These are phyloP conservation scores for Cerceris ruficornis DNA, from an alignment of 2,888 invertebrate genomes.

Conservation along the genomic window DNA sequence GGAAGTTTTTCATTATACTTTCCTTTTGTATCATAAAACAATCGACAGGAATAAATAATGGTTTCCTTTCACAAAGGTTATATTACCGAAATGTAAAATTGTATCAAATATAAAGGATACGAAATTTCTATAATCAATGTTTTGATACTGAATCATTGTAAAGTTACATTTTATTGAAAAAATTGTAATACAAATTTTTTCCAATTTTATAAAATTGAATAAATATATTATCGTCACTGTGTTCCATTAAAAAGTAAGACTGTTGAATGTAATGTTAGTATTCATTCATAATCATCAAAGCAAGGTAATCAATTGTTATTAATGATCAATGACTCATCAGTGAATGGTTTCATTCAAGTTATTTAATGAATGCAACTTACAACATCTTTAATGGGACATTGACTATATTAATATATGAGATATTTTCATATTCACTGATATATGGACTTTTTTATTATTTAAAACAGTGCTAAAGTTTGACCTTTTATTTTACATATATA, in stretches of 20 bases:
- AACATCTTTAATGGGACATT: background rate
- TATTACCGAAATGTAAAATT: background rate
- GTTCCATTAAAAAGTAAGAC: background rate
- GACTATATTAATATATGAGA: background rate
- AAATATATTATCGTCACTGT: too few species aligned
- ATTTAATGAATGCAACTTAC: constrained; percentile 47
- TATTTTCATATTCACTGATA: constrained; percentile 12
- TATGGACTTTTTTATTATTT: background rate
- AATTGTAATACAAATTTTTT: too few species aligned
- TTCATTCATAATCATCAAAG: constrained; percentile 7
- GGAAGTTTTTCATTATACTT: background rate
- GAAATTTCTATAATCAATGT: too few species aligned
- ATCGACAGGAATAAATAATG: background rate
- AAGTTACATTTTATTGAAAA: background rate
- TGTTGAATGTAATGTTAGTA: background rate
- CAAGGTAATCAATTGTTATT: constrained; percentile 18
- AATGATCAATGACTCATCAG: constrained; percentile 58
- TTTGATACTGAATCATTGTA: background rate
- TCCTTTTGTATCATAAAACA: background rate
- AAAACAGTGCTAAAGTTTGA: background rate
- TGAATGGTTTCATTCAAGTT: constrained; percentile 61
- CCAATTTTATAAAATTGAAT: too few species aligned
- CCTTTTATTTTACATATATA: background rate
- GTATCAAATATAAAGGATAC: background rate
- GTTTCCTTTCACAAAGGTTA: background rate